phyloP scores from a whole-genome alignment of 2,888 invertebrate species.

The Cryptocheilus praepositus region DNA sequence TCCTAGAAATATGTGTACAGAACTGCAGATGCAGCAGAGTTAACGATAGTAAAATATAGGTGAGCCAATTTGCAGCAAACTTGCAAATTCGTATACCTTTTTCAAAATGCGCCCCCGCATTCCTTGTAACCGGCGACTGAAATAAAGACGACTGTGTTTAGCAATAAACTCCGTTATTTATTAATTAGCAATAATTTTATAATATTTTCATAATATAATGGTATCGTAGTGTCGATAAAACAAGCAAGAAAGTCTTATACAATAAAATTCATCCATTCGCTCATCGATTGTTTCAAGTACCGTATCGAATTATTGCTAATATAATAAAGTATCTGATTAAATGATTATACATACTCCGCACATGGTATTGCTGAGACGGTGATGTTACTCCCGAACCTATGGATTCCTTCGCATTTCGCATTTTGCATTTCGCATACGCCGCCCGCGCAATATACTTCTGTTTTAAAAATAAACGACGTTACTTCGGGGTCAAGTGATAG shows the following conservation, averaged over 20 bases:
- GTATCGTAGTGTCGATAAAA: conserved; percentile 60
- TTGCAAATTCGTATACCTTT: too few species aligned
- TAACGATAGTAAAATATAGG: too few species aligned
- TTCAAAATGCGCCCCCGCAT: too few species aligned
- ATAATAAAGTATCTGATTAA: conserved; percentile 57
- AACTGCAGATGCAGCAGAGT: too few species aligned
- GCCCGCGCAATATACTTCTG: conserved; percentile 9
- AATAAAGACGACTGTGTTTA: conserved; percentile 26
- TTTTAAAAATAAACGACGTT: neutral
- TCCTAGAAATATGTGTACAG: neutral
- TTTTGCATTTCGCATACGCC: neutral
- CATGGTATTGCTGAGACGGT: conserved; percentile 56
- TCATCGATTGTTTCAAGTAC: conserved; percentile 48
- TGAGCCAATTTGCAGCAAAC: too few species aligned
- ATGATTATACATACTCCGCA: conserved; percentile 50
- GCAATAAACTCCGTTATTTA: conserved; percentile 66
- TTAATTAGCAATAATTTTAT: conserved; percentile 65
- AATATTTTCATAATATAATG: conserved; percentile 59
- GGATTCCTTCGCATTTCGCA: conserved; percentile 10
- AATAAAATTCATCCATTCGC: conserved; percentile 52
- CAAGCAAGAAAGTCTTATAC: conserved; percentile 58
- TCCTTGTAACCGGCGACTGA: neutral
- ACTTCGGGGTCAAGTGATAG: neutral
- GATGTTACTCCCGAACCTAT: conserved; percentile 38
- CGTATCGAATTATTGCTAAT: conserved; percentile 59